These are phyloP conservation scores for Pseudochirops corinnae DNA, from an alignment of 2,797 vertebrate species.

Conservation along the genomic window DNA sequence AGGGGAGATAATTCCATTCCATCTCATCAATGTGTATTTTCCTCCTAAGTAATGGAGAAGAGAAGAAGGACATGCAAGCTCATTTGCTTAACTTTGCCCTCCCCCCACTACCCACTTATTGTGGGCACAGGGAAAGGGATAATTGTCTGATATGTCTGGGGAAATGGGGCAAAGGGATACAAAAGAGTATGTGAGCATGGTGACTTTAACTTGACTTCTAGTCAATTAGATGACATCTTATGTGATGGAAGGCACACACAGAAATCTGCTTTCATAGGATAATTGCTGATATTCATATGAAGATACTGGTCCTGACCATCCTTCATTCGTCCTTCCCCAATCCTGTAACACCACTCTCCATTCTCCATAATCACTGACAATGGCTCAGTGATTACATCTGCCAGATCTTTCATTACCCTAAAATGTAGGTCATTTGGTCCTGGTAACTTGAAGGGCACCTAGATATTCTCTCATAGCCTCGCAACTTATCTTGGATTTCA, in stretches of 20 bases:
- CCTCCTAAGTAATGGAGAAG: background rate
- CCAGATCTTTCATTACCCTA: background rate
- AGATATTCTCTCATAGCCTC: background rate
- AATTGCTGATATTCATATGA: background rate
- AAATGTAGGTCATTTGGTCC: background rate
- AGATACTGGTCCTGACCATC: background rate
- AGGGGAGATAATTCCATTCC: background rate
- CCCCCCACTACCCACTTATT: background rate
- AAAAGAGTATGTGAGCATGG: background rate
- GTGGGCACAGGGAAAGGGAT: conserved; percentile 17
- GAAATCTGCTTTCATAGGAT: background rate
- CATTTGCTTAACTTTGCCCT: conserved; percentile 13
- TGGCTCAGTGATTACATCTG: background rate
- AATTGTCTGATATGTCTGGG: background rate
- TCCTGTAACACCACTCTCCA: background rate
- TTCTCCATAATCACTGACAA: background rate
- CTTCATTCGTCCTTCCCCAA: background rate
- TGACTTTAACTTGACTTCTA: conserved; percentile 8
- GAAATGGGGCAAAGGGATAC: background rate
- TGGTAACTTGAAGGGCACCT: background rate
- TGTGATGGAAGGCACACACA: background rate
- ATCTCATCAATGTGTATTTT: background rate
- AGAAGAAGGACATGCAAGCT: background rate
- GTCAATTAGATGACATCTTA: background rate
- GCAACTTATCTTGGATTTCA: background rate